A percentile compares a stretch with the other conserved stretches of the same genome.
Evolutionary conservation across 1,140 invertebrate genomes (phyloP).

Genomic region (Leptopilina boulardi): DNA sequence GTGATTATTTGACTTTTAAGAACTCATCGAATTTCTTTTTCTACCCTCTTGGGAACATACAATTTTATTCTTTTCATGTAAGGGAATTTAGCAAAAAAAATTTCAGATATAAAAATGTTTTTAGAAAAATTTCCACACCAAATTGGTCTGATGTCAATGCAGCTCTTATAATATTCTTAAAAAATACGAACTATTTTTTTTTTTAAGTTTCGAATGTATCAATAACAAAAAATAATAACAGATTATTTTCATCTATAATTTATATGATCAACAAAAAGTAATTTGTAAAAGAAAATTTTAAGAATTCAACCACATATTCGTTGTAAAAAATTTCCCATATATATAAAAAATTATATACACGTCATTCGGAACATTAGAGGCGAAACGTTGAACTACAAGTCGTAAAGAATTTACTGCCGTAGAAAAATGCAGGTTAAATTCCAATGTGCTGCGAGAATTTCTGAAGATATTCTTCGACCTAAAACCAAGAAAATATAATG

Average conservation of each 20-base stretch:
- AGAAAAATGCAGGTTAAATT: neutral
- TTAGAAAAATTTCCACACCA: too few relatives aligned
- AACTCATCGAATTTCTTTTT: neutral
- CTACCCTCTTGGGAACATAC: neutral
- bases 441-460: neutral
- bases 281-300: too few relatives aligned
- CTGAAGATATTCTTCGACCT: neutral
- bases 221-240: too few relatives aligned
- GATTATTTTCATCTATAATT: too few relatives aligned
- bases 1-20: slow-evolving; percentile 32
- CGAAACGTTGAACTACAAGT: neutral
- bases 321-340: neutral
- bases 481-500: slow-evolving; percentile 46
- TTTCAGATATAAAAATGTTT: too few relatives aligned
- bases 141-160: too few relatives aligned
- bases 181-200: too few relatives aligned
- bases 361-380: neutral
- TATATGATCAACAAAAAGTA: too few relatives aligned
- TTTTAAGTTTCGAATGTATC: too few relatives aligned
- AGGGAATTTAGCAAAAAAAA: too few relatives aligned
- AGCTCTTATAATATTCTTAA: too few relatives aligned
- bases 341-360: neutral
- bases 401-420: neutral
- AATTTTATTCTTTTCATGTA: too few relatives aligned
- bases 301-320: neutral